Evolutionary conservation across 2,888 invertebrate genomes (phyloP).

Genomic region (Lottia gigantea): DNA sequence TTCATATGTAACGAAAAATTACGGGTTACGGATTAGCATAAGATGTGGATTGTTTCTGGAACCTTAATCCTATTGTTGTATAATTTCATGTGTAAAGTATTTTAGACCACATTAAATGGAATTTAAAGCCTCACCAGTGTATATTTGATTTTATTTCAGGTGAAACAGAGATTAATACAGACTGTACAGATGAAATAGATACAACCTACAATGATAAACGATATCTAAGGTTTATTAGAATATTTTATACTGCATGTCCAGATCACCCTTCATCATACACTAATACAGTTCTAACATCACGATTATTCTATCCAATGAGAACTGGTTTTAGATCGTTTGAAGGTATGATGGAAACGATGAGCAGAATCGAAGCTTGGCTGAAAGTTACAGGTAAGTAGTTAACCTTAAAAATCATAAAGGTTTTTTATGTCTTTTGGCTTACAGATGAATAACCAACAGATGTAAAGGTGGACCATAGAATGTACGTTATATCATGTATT

Average conservation of each 20-base stretch:
- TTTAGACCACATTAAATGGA: slow-evolving; percentile 9
- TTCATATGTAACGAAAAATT: too few species aligned
- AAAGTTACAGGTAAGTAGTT: slow-evolving; percentile 35
- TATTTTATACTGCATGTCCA: slow-evolving; percentile 21
- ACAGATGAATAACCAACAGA: too few species aligned
- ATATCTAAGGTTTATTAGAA: slow-evolving; percentile 22
- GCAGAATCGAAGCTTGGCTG: slow-evolving; percentile 44
- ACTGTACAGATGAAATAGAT: slow-evolving; percentile 26
- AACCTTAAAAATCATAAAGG: too few species aligned
- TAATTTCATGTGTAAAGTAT: neutral
- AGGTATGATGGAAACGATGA: slow-evolving; percentile 46
- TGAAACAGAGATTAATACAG: slow-evolving; percentile 16
- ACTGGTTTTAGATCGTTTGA: slow-evolving; percentile 36
- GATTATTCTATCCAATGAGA: slow-evolving; percentile 39
- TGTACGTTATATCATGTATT: too few species aligned
- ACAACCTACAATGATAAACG: slow-evolving; percentile 8
- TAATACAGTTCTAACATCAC: slow-evolving; percentile 27
- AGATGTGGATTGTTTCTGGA: too few species aligned
- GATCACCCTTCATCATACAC: slow-evolving; percentile 18
- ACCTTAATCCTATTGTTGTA: too few species aligned
- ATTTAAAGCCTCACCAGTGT: neutral
- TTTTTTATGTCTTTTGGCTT: too few species aligned
- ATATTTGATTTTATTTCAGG: slow-evolving; percentile 6
- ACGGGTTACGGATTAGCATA: too few species aligned
- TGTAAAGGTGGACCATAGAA: too few species aligned